Evolutionary conservation across 2,113 vertebrate genomes (phyloP).

Genomic region (Lepidothrix coronata): DNA sequence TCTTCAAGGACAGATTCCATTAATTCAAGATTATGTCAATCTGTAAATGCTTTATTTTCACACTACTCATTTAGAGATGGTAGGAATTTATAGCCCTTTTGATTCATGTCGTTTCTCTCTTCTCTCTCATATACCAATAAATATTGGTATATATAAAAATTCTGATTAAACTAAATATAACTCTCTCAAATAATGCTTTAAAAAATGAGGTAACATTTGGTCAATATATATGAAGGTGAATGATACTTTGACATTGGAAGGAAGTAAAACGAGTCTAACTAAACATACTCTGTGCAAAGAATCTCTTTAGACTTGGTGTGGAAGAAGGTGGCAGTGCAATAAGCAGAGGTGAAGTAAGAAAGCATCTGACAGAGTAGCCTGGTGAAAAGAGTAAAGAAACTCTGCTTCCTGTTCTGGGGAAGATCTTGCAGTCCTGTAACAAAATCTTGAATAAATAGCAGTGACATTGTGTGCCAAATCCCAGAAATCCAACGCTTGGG

Average conservation of each 20-base stretch:
- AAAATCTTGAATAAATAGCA: not conserved
- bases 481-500: accelerated
- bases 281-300: not conserved
- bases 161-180: not conserved
- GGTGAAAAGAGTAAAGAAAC: not conserved
- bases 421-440: not conserved
- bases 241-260: not conserved
- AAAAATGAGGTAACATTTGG: not conserved
- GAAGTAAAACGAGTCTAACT: not conserved
- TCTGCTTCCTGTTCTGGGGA: not conserved
- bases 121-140: not conserved
- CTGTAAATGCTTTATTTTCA: not conserved
- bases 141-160: too few relatives aligned
- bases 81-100: not conserved
- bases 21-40: not conserved
- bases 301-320: not conserved
- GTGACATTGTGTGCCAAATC: not conserved
- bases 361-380: not conserved
- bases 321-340: not conserved
- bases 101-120: not conserved
- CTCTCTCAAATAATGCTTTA: not conserved
- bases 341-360: not conserved
- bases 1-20: not conserved
- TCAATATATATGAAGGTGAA: not conserved
- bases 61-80: not conserved